Base-by-base conservation (phyloP, 1,140 invertebrate species). In the Kradibia gibbosae region DNA sequence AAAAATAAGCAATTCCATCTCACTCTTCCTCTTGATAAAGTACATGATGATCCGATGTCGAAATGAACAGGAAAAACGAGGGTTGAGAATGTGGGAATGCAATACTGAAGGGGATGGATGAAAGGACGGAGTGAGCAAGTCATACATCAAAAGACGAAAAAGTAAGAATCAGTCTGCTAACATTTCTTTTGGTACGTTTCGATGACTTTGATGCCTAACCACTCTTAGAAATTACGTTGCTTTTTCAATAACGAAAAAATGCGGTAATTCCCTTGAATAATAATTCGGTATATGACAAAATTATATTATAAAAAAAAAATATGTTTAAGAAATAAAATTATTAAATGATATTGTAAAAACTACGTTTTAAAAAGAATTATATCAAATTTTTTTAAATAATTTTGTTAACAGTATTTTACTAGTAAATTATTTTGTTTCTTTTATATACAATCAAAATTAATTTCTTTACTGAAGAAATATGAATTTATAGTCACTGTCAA, bases 21-120 rank as follows among this genome's bases (percentile, higher is more conserved):
- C 53, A 22, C 36, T 78, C 28, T 75, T 76, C 60, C 67, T 48
- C 78, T 45, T 67, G 76, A 84, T 81, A 81, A 81, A 84, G 72
- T 78, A 81, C 53, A 60, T n/a, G 42, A 42, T 53, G 73, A 60
- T 28, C 36, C 22, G 53, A 60, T 62, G 28, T 62, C 36, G 39
- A 57, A n/a, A 34, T 25, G 36, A 28, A 65, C 11, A 45, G 39
- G 65, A 48, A 77, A 77, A 45, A 42, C 8, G n/a, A 75, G 36
- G 8, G n/a, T 42, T 22, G 22, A 67, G n/a, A 48, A 48, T 31
- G 34, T 34, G 17, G 28, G 73, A 42, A 76, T 25, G 34, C 28
- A 57, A 1, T 4, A 20, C 28, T 55, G 31, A 22, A 76, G n/a
- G 36, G 53, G 53, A 42, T 25, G 36, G 31, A 74, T 36, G 50